A percentile compares a stretch with the other conserved stretches of the same genome.
phyloP scores from a whole-genome alignment of 1,140 invertebrate genomes.

The Drosophila parvula region DNA sequence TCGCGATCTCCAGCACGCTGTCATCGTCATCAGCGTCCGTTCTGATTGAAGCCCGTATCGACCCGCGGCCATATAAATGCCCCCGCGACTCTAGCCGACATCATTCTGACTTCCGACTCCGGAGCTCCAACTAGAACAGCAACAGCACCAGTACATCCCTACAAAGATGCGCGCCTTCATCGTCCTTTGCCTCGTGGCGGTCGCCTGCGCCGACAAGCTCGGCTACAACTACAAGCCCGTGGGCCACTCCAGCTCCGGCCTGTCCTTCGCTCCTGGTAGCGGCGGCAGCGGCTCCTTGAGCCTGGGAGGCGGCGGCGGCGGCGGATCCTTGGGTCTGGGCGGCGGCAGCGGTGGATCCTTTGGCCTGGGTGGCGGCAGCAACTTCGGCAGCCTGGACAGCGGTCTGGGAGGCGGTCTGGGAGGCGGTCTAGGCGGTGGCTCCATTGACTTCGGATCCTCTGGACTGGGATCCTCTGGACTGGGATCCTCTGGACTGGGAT shows the following conservation, averaged over 20 bases:
- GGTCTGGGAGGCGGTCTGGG: slow-evolving; percentile 48
- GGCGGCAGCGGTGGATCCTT: slow-evolving; percentile 19
- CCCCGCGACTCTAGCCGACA: slow-evolving; percentile 39
- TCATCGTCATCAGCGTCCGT: slow-evolving; percentile 45
- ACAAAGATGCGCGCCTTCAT: slow-evolving; percentile 71
- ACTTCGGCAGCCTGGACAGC: slow-evolving; percentile 23
- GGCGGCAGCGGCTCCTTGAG: slow-evolving; percentile 11
- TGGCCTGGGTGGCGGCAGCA: slow-evolving; percentile 27
- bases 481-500: slow-evolving; percentile 34
- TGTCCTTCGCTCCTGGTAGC: slow-evolving; percentile 73
- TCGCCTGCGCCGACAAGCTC: slow-evolving; percentile 71
- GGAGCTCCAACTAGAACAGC: slow-evolving; percentile 71
- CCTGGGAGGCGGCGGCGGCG: slow-evolving; percentile 30
- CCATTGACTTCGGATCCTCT: slow-evolving; percentile 27
- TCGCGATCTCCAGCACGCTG: slow-evolving; percentile 67
- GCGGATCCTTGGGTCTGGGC: slow-evolving; percentile 23
- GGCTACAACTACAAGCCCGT: slow-evolving; percentile 80
- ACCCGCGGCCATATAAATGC: slow-evolving; percentile 63
- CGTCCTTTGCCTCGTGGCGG: slow-evolving; percentile 72
- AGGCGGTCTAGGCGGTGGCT: slow-evolving; percentile 44
- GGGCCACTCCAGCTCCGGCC: slow-evolving; percentile 67
- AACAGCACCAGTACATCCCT: neutral
- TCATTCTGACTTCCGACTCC: slow-evolving; percentile 74
- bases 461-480: slow-evolving; percentile 41
- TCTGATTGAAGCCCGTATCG: slow-evolving; percentile 67